These are phyloP conservation scores for Lasioglossum calceatum DNA, from an alignment of 2,888 invertebrate species.

Conservation along the genomic window DNA sequence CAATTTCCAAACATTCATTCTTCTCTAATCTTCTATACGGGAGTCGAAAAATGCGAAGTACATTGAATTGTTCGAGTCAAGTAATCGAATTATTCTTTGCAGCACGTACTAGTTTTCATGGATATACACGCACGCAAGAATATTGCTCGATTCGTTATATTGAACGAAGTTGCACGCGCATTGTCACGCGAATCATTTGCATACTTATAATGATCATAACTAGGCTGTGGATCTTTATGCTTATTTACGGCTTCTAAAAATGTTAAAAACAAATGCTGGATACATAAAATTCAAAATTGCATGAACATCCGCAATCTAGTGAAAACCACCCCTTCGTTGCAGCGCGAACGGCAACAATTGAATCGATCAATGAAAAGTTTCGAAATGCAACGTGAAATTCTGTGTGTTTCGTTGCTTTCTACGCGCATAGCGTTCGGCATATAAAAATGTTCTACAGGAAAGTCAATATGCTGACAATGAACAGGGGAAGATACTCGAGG, in stretches of 20 bases:
- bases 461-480: not conserved
- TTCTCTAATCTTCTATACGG: not conserved
- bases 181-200: not conserved
- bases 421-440: not conserved
- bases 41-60: too few relatives aligned
- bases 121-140: not conserved
- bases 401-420: not conserved
- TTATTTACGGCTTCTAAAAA: too few relatives aligned
- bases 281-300: too few relatives aligned
- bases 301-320: too few relatives aligned
- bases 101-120: not conserved
- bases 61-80: not conserved
- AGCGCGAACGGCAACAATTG: slow-evolving; percentile 20
- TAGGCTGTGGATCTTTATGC: too few relatives aligned
- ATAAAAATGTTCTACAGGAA: not conserved
- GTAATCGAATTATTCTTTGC: not conserved
- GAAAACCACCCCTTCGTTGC: not conserved
- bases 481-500: not conserved
- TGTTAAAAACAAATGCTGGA: too few relatives aligned
- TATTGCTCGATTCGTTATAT: slow-evolving; percentile 28
- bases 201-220: slow-evolving; percentile 19
- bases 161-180: slow-evolving; percentile 34
- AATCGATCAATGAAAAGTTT: slow-evolving; percentile 23
- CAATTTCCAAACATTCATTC: not conserved
- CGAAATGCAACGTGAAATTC: not conserved